Evolutionary conservation across 1,140 invertebrate genomes (phyloP), one percentile per base, ranked within the genome.

Genomic region (Acromyrmex echinatior): DNA sequence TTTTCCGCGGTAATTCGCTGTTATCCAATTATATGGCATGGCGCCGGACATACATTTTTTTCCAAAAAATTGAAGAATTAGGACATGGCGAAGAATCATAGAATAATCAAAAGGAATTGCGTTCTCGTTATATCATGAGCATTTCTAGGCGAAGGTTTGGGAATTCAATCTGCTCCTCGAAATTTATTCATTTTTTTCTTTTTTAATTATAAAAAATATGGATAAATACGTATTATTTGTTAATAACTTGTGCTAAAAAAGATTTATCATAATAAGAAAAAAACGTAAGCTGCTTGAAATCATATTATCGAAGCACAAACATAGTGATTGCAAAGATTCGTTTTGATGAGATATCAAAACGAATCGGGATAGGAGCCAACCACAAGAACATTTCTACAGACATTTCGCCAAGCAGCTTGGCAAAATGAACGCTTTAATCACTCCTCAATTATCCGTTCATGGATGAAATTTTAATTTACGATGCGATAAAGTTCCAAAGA

Each of bases 381-480:
- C 80, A 70, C 39, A n/a, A 39, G 31, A 65, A 74, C 66, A 76
- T 84, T 82, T 60, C 49, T n/a, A 68, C 51, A 51, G 35, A 79
- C 45, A 28, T 66, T 80, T 45, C 65, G 39, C 70, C 56, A 31
- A 56, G 16, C 63, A 49, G 35, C 28, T 74, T 76, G 81, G 88
- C 74, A 68, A 90, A 90, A 85, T 58, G 79, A 76, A 86, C 71
- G 56, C 62, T 87, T 91, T 84, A 88, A 91, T 88, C 90, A 74
- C 84, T 65, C 70, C 89, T 91, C 80, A 78, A 91, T 91, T 91
- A 91, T 91, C 84, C 85, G 78, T 89, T 87, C 89, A 76, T 77
- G 90, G 86, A 81, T 89, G 78, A 91, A 91, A 91, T 87, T 91
- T 91, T 91, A 91, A 91, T 91, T 91, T 91, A 91, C 85, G 87